Base-by-base conservation (phyloP, 2,113 vertebrate genomes). In the Prolemur simus region DNA sequence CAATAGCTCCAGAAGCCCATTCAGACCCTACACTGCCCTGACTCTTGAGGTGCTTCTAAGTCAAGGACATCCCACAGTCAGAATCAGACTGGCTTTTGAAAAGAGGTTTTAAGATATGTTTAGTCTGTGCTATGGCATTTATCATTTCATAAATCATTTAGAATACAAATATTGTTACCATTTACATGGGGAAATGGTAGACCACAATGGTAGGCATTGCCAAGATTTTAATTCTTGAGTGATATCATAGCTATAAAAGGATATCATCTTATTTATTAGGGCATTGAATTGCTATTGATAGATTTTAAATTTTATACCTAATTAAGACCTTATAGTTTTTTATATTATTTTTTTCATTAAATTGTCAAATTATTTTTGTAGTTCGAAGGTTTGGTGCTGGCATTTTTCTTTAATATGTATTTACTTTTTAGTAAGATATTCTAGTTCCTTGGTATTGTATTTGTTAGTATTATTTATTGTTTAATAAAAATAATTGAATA, bases 401-500 rank as follows among this genome's bases (percentile, higher is more conserved):
- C 6, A 29, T 95, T 93, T 93, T 88, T 87, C 54, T 96, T 86
- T 73, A 13, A 13, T 73, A 32, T 80, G 52, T 95, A 56, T 58
- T 64, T 86, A 18, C 7, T 64, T 96, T 91, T 95, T 39, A 83
- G 56, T 76, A 91, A 88, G 60, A 13, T 89, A 52, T 83, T 73
- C 58, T 87, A 39, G 14, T 74, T 97, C 27, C 52, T 92, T 95
- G 56, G 25, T 76, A n/a, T 87, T 88, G 15, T 45, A n/a, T 60
- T 97, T 92, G 52, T 69, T 52, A 71, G 27, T 87, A 78, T 29
- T 42, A 87, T 58, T 68, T 92, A 91, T 47, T 71, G 77, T 37
- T 78, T 92, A 87, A n/a, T 92, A 90, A 76, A 89, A 88, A 76
- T 86, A 96, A 64, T 93, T 87, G 32, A 83, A 49, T 84, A 81